phyloP scores from a whole-genome alignment of 2,888 invertebrate genomes.

The Troglohyphantes excavatus region DNA sequence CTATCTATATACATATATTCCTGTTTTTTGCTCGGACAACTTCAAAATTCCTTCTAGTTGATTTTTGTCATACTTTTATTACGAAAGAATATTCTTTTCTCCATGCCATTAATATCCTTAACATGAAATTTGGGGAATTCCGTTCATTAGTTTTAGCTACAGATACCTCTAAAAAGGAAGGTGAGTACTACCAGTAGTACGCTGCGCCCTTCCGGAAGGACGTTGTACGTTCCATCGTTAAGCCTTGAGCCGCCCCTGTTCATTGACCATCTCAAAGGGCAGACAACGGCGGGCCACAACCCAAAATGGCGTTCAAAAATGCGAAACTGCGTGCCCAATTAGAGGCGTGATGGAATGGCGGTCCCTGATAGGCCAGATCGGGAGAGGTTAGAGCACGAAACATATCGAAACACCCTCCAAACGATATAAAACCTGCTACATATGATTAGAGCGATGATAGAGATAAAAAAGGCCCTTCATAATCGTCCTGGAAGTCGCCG shows the following conservation, averaged over 20 bases:
- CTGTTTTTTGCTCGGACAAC: too few species aligned
- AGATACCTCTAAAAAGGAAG: too few species aligned
- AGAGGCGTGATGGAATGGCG: conserved; percentile 47
- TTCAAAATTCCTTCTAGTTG: too few species aligned
- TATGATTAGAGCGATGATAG: conserved; percentile 71
- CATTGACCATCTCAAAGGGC: neutral
- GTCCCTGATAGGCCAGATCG: neutral
- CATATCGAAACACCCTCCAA: conserved; percentile 27
- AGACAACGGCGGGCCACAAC: neutral
- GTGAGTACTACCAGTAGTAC: too few species aligned
- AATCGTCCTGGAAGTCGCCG: conserved; percentile 57
- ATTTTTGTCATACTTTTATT: too few species aligned
- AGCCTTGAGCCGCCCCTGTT: neutral
- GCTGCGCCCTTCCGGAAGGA: too few species aligned
- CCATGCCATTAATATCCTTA: too few species aligned
- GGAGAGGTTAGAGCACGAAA: conserved; percentile 6
- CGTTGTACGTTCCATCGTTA: too few species aligned
- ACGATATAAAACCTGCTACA: conserved; percentile 45
- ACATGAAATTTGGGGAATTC: too few species aligned
- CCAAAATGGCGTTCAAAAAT: conserved; percentile 52
- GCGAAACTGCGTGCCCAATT: conserved; percentile 46
- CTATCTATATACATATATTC: too few species aligned
- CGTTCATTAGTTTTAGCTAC: too few species aligned
- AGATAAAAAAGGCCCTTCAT: conserved; percentile 50
- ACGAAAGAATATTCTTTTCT: too few species aligned